Evolutionary conservation across 1,140 invertebrate genomes (phyloP), one percentile per base, ranked within the genome.

Genomic region (Papilio machaon): DNA sequence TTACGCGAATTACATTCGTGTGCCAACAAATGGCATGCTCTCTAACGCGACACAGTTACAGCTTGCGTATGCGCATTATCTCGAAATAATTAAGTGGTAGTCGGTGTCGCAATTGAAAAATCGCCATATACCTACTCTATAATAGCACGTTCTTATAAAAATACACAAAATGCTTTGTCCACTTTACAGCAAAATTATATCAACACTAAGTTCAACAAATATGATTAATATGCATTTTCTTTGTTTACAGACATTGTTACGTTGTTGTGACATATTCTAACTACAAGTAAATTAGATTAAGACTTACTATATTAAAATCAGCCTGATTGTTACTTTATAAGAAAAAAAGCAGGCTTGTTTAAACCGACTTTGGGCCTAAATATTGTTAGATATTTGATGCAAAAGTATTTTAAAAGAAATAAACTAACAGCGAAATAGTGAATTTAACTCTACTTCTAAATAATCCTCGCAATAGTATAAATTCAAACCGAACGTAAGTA

Each of bases 51-150:
- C 80, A 81, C 85, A 83, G 83, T 91, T 89, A 90, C 79, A 84
- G 74, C 82, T 75, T 87, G 84, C 82, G 82, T 87, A 83, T 89
- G 88, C 87, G 86, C 87, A 91, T 91, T 92, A 91, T 91, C 89
- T 89, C 70, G 83, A 86, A 88, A 88, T 87, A 88, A 90, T 90
- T 89, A 87, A 85, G 81, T 89, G 80, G 83, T 84, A 87, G 78
- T 87, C 83, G 23, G 85, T 89, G 87, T 88, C 84, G 87, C 84
- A 89, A 89, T 88, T 87, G 85, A 81, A 84, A 86, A 81, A 85
- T 83, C 46, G 82, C 83, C 85, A 80, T 82, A 82, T 82, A 82
- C 74, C 58, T 82, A 82, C 70, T 43, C 35, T 38, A 80, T 73
- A 73, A 73, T 67, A 80, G 19, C 46, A 76, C 10, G 47, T 23